Evolutionary conservation across 1,140 invertebrate species (phyloP).

Genomic region (Himalopsyche phryganea): DNA sequence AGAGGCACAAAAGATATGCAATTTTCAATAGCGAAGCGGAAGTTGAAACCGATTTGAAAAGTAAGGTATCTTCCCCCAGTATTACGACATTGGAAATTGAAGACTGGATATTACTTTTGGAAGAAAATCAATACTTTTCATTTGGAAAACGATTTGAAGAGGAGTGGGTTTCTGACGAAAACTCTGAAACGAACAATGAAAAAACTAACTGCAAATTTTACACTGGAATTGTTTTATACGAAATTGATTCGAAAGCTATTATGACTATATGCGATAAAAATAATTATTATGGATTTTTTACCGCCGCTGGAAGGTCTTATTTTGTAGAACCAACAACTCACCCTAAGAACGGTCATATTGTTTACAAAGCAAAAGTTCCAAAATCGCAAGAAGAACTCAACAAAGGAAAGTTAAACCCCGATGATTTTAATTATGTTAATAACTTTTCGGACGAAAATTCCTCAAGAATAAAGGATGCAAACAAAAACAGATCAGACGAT

Average conservation of each 20-base stretch:
- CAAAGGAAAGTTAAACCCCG: background rate
- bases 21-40: constrained; percentile 2
- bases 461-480: no score
- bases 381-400: constrained; percentile 1
- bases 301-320: constrained; percentile 37
- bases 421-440: constrained; percentile 5
- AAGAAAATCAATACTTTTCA: constrained; percentile 24
- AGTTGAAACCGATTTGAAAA: constrained; percentile 17
- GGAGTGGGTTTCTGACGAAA: constrained; percentile 20
- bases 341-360: constrained; percentile 35
- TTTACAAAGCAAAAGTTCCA: constrained; percentile 31
- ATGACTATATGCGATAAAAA: constrained; percentile 45
- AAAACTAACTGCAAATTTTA: constrained; percentile 24
- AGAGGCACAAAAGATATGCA: constrained; percentile 15
- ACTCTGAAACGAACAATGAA: constrained; percentile 2
- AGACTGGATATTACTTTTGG: constrained; percentile 28
- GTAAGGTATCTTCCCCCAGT: constrained; percentile 8
- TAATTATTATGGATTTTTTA: constrained; percentile 44
- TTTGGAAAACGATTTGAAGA: constrained; percentile 25
- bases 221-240: constrained; percentile 22
- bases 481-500: no score
- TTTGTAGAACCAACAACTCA: constrained; percentile 42
- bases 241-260: constrained; percentile 37
- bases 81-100: constrained; percentile 22
- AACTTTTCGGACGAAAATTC: no score